Evolutionary conservation across 2,888 invertebrate genomes (phyloP).

Genomic region (Zelleria hepariella): DNA sequence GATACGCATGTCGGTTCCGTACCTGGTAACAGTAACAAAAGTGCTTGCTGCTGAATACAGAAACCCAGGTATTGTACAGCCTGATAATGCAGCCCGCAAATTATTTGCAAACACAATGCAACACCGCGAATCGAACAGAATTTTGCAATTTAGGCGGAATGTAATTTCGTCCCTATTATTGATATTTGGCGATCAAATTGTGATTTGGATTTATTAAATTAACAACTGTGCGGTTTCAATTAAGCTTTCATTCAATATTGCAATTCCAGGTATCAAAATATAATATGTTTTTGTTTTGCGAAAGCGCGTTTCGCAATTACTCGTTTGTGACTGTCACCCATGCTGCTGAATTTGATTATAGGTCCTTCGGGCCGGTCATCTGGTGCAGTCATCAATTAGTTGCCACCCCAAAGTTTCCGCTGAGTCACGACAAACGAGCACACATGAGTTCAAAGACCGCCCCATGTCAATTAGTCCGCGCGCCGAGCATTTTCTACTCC

Average conservation of each 20-base stretch:
- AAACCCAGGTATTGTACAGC: neutral
- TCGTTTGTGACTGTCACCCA: neutral
- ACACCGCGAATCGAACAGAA: neutral
- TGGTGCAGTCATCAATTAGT: slow-evolving; percentile 35
- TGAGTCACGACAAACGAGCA: slow-evolving; percentile 57
- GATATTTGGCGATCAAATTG: neutral
- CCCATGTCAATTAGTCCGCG: slow-evolving; percentile 39
- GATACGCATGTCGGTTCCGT: neutral
- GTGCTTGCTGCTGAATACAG: neutral
- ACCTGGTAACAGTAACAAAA: neutral
- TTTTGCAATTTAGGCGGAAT: neutral
- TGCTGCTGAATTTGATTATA: neutral
- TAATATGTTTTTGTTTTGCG: too few species aligned
- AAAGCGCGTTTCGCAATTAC: neutral
- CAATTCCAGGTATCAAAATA: too few species aligned
- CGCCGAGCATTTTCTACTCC: slow-evolving; percentile 15
- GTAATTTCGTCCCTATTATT: neutral
- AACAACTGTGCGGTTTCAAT: neutral
- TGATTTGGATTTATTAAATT: neutral
- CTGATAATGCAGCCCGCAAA: neutral
- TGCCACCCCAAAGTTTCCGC: slow-evolving; percentile 24
- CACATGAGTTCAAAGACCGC: slow-evolving; percentile 29
- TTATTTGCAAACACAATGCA: neutral
- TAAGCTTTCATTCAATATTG: neutral
- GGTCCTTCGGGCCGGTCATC: slow-evolving; percentile 13